Base-by-base conservation (phyloP, 2,888 invertebrate genomes). In the Brachyptera risi region DNA sequence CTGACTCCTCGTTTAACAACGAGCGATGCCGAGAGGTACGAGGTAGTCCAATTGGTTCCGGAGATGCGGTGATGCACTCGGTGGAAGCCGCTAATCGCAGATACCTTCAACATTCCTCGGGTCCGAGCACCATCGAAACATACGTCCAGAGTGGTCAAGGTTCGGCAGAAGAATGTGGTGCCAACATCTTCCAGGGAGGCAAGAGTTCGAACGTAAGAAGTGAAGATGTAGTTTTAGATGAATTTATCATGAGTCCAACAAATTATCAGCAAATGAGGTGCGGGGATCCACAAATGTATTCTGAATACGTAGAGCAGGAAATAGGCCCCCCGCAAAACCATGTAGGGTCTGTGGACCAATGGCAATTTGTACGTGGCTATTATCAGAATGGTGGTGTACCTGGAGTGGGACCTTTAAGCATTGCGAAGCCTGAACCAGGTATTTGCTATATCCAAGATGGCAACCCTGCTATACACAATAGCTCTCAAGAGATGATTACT, bases 191-290 rank as follows among this genome's bases (percentile, higher is more conserved):
- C 31, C 23, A 40, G 26, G 35, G 26, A 23, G 19, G 19, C 37
- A 47, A 26, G 35, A 56, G 35, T 13, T 27, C 47, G 11, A 17
- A 24, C 4, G 63, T 63, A 47, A 63, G 59, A 31, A 65, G 51
- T 23, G 74, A 77, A 54, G 73, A 76, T 47, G 73, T 76, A 24
- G n/a, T n/a, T n/a, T n/a, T n/a, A n/a, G 73, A 75, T 63, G 73
- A 73, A 40, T 80, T 80, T 69, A 76, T 71, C 56, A 76, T 74
- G 61, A 79, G 78, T 66, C 79, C 79, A 0, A 74, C 77, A 61
- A 77, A 77, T 63, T 77, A 74, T 66, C 73, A 61, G 27, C 35
- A 47, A 51, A 49, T 17, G 26, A 31, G 15, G 17, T 42, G 24
- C 15, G 24, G 19, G 13, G 26, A 54, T 13, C 56, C 59, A 5